Conservation (phyloP, 2,888 invertebrate genomes). For the Drosophila kuntzei region DNA sequence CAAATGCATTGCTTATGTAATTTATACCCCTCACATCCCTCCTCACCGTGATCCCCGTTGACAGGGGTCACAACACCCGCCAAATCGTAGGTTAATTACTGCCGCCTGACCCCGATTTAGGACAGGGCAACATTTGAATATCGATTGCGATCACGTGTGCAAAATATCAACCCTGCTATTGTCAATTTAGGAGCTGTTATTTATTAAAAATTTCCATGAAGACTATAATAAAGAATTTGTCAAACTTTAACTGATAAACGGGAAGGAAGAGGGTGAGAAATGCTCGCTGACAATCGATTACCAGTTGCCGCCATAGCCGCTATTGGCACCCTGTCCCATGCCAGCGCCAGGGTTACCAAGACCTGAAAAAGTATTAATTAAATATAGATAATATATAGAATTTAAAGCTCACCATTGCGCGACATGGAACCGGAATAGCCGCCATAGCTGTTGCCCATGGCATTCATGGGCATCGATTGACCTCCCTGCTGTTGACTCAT, state of each 20-base stretch:
- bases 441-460: constrained; percentile 43
- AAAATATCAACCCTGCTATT: constrained; percentile 2
- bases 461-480: constrained; percentile 36
- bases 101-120: constrained; percentile 47
- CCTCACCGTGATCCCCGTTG: constrained; percentile 46
- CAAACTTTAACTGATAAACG: not conserved
- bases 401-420: constrained; percentile 44
- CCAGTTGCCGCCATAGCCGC: constrained; percentile 48
- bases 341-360: constrained; percentile 26
- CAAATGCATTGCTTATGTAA: constrained; percentile 66
- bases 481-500: constrained; percentile 21
- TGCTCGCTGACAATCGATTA: constrained; percentile 6
- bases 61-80: constrained; percentile 77
- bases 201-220: constrained; percentile 8
- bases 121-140: constrained; percentile 56
- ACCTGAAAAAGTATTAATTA: constrained; percentile 1
- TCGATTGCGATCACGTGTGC: constrained; percentile 26
- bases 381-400: not conserved
- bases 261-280: not conserved
- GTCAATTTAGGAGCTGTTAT: not conserved
- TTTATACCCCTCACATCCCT: constrained; percentile 51
- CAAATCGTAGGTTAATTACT: constrained; percentile 65
- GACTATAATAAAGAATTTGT: not conserved
- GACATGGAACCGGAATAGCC: constrained; percentile 36
- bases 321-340: constrained; percentile 39